A percentile compares a stretch with the other conserved stretches of the same genome.
Conservation (phyloP, 2,888 invertebrate species). For the Philereme transversata region DNA sequence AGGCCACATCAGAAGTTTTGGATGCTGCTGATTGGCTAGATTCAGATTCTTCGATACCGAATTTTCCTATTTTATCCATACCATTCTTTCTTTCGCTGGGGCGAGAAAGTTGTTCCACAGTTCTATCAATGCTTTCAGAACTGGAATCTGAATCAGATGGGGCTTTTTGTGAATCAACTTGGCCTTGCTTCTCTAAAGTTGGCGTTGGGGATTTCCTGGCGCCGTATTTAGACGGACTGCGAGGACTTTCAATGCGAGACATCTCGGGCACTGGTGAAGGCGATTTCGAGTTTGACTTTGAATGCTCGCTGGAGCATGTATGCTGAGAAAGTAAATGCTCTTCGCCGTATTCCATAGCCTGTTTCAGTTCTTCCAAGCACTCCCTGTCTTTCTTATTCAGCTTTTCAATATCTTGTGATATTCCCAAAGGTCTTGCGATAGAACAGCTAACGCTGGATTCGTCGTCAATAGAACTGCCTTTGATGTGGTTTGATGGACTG, state of each 20-base stretch:
- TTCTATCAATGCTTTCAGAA: conserved; percentile 80
- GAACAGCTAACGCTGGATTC: conserved; percentile 91
- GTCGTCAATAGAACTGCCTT: conserved; percentile 87
- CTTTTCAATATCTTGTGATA: conserved; percentile 88
- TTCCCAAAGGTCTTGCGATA: conserved; percentile 90
- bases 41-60: conserved; percentile 83
- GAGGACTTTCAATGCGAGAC: conserved; percentile 72
- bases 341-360: conserved; percentile 83
- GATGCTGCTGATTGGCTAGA: conserved; percentile 84
- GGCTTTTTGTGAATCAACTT: conserved; percentile 78
- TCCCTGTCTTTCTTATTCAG: conserved; percentile 86
- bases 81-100: conserved; percentile 75
- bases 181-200: conserved; percentile 85
- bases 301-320: conserved; percentile 75
- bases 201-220: conserved; percentile 82
- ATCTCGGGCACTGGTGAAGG: conserved; percentile 70
- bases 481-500: conserved; percentile 85
- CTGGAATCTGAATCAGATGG: conserved; percentile 86
- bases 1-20: conserved; percentile 73
- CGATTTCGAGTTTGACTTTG: conserved; percentile 75
- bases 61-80: conserved; percentile 75
- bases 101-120: conserved; percentile 74
- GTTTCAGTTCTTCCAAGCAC: conserved; percentile 84
- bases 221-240: conserved; percentile 73
- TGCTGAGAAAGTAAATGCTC: conserved; percentile 75